Evolutionary conservation across 1,140 invertebrate genomes (phyloP), one percentile per base, ranked within the genome.

Genomic region (Drosophila pruinosa): DNA sequence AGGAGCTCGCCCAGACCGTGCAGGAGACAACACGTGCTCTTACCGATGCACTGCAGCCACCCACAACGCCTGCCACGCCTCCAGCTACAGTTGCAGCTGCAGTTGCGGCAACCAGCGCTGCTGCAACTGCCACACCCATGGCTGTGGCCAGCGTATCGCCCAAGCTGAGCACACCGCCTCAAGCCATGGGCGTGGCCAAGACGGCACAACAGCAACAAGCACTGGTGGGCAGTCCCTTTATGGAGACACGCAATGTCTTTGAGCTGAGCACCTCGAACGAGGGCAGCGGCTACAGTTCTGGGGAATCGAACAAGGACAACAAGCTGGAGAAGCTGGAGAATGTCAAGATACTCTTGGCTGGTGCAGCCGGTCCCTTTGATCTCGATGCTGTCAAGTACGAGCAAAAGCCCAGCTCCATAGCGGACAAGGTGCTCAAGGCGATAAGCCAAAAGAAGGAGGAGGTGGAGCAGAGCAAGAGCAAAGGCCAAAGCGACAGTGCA

Each of bases 351-450:
- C 36, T 91, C 15, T 45, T 90, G 10, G 78, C 83, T 0, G 91
- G 90, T 7, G 50, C 78, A 0, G 71, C 73, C 0, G 79, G 79
- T 3, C 70, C 71, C 0, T 90, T 91, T 8, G 89, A 91, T 52
- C 59, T 91, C 7, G 89, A 86, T 21, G 86, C 86, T 0, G 74
- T 80, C 3, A 91, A 88, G 48, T 81, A 85, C 34, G 91, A 91
- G 38, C 90, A 89, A 19, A 91, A 90, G 39, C 75, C 89, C 15
- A 92, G 93, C 8, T 94, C 93, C 48, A 94, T 94, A 71, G 93
- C 93, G 2, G 93, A 94, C 64, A 94, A 93, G 82, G 91, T 94
- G 3, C 89, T 94, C 3, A 93, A 93, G 81, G 93, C 93, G 2
- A 89, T 91, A 1, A 77, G 92, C 91, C 76, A 93, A 91, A 82